Evolutionary conservation across 2,888 invertebrate species (phyloP).

Genomic region (Dicycla oo): DNA sequence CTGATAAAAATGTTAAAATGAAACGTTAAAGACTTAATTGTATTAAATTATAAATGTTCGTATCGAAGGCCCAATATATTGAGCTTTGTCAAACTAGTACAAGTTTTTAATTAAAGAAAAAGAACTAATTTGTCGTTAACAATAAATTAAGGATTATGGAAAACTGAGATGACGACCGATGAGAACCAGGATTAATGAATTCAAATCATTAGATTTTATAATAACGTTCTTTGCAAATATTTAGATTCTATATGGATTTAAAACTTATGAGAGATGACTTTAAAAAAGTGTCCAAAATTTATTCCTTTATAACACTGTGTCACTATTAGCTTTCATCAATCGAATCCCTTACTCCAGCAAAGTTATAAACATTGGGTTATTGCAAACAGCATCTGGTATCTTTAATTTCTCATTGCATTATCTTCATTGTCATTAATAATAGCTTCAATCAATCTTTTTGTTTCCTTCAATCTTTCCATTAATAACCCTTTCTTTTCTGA

Average conservation of each 20-base stretch:
- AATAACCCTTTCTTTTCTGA: conserved; percentile 21
- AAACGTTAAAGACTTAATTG: conserved; percentile 33
- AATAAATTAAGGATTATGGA: conserved; percentile 50
- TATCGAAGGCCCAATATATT: conserved; percentile 39
- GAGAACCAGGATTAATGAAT: conserved; percentile 34
- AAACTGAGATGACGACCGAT: no score
- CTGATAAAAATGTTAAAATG: conserved; percentile 41
- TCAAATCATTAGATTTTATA: not conserved
- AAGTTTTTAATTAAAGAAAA: conserved; percentile 28
- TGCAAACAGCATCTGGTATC: not conserved
- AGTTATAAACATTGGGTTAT: not conserved
- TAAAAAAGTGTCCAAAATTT: no score
- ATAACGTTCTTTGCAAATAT: not conserved
- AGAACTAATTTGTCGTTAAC: conserved; percentile 13
- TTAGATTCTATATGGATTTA: not conserved
- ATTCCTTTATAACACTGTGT: not conserved
- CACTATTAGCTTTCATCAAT: not conserved
- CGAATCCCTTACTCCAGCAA: not conserved
- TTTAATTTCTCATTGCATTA: not conserved
- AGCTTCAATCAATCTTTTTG: conserved; percentile 28
- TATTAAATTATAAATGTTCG: conserved; percentile 27
- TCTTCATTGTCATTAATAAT: conserved; percentile 10
- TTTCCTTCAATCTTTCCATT: not conserved
- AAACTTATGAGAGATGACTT: not conserved
- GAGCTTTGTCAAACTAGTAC: conserved; percentile 40